Evolutionary conservation across 2,113 vertebrate species (phyloP).

Genomic region (Sminthopsis crassicaudata): DNA sequence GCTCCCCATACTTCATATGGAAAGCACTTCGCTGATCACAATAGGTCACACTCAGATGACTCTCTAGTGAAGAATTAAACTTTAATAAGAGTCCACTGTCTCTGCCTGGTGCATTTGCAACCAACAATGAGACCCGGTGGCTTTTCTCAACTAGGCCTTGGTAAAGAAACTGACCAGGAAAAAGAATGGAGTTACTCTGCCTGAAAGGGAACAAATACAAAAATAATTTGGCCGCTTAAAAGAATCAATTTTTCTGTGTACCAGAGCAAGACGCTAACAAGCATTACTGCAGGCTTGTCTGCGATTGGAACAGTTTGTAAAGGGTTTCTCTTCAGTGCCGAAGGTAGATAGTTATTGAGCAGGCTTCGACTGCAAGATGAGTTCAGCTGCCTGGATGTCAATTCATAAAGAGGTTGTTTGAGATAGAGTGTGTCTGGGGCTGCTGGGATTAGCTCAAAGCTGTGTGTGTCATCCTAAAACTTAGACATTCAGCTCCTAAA

Average conservation of each 20-base stretch:
- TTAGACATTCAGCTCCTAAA: slow-evolving; percentile 55
- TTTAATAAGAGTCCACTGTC: slow-evolving; percentile 77
- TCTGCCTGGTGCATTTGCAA: slow-evolving; percentile 74
- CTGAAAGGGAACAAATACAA: slow-evolving; percentile 74
- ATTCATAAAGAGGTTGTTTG: slow-evolving; percentile 53
- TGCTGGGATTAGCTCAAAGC: slow-evolving; percentile 34
- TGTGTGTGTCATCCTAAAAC: slow-evolving; percentile 53
- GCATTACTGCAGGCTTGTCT: slow-evolving; percentile 39
- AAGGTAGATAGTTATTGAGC: slow-evolving; percentile 45
- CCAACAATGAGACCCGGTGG: slow-evolving; percentile 69
- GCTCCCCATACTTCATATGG: slow-evolving; percentile 81
- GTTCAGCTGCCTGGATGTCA: slow-evolving; percentile 61
- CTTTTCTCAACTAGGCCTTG: slow-evolving; percentile 71
- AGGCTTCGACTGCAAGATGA: slow-evolving; percentile 33
- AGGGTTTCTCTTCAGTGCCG: slow-evolving; percentile 43
- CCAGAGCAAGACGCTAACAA: slow-evolving; percentile 78
- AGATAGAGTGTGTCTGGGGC: slow-evolving; percentile 33
- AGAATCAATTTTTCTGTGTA: slow-evolving; percentile 83
- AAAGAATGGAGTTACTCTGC: slow-evolving; percentile 71
- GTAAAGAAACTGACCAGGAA: slow-evolving; percentile 79
- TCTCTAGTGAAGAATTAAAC: slow-evolving; percentile 81
- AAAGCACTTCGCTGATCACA: slow-evolving; percentile 80
- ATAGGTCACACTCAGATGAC: slow-evolving; percentile 85
- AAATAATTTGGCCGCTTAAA: slow-evolving; percentile 80
- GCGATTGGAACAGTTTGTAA: slow-evolving; percentile 66